Evolutionary conservation across 2,797 vertebrate genomes (phyloP).

Genomic region (Myotis vivesi): DNA sequence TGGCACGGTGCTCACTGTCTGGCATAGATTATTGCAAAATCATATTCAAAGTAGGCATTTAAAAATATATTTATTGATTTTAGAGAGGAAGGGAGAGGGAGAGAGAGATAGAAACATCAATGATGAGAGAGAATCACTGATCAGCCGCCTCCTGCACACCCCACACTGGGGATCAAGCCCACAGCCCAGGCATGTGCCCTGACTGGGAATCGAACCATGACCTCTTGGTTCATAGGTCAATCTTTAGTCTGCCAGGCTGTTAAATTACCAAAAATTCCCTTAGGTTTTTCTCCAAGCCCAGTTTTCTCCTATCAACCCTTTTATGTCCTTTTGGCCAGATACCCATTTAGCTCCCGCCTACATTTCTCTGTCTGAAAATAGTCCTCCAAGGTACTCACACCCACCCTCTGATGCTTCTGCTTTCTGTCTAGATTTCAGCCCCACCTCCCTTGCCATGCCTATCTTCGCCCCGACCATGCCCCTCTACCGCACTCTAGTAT

Average conservation of each 20-base stretch:
- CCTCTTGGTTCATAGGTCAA: no score
- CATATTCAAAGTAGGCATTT: background rate
- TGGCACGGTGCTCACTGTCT: background rate
- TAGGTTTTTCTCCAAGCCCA: background rate
- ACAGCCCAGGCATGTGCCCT: no score
- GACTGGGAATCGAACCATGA: no score
- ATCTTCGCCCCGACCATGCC: background rate
- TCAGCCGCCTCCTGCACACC: no score
- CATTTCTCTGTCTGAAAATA: conserved; percentile 17
- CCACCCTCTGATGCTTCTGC: background rate
- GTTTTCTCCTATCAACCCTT: background rate
- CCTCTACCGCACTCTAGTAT: background rate
- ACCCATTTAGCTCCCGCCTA: background rate
- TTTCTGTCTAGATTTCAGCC: background rate
- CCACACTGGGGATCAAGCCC: no score
- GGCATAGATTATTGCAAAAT: background rate
- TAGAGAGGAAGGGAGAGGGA: no score
- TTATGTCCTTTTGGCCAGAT: background rate
- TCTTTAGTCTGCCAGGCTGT: background rate
- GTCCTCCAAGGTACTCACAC: background rate
- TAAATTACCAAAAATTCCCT: background rate
- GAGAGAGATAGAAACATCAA: no score
- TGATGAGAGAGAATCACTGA: no score
- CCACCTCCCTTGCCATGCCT: background rate
- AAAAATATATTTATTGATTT: background rate